Conservation (phyloP, 2,888 invertebrate genomes). For the Anoncus sp. region DNA sequence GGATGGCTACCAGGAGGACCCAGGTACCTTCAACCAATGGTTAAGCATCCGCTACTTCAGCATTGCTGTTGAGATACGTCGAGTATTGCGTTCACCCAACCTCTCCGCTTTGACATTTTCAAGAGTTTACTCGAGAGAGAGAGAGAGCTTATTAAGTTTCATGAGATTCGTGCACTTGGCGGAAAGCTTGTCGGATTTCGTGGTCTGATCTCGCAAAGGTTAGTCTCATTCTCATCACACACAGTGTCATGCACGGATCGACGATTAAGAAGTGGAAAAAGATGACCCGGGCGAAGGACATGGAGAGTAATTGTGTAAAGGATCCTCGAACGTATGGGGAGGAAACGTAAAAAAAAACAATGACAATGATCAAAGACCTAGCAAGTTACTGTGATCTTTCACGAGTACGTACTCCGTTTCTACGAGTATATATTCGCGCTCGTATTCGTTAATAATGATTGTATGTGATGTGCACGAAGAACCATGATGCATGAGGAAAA, state of each 20-base stretch:
- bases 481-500: constrained; percentile 3
- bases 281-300: constrained; percentile 58
- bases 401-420: constrained; percentile 36
- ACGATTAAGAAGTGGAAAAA: constrained; percentile 49
- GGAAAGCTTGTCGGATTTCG: constrained; percentile 46
- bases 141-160: constrained; percentile 49
- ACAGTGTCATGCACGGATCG: constrained; percentile 37
- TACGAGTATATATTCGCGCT: constrained; percentile 15
- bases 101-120: constrained; percentile 59
- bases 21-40: constrained; percentile 11
- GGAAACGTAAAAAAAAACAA: constrained; percentile 46
- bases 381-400: constrained; percentile 22
- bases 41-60: constrained; percentile 23
- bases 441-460: constrained; percentile 48
- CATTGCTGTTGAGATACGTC: constrained; percentile 52
- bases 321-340: constrained; percentile 43
- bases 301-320: constrained; percentile 33
- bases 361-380: constrained; percentile 56
- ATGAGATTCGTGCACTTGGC: constrained; percentile 38
- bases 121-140: constrained; percentile 40
- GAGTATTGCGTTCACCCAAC: constrained; percentile 44
- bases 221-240: no score
- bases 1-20: neutral
- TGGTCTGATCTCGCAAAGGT: constrained; percentile 35
- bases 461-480: constrained; percentile 21